Base-by-base conservation (phyloP, 2,113 vertebrate genomes). In the Martes martes region DNA sequence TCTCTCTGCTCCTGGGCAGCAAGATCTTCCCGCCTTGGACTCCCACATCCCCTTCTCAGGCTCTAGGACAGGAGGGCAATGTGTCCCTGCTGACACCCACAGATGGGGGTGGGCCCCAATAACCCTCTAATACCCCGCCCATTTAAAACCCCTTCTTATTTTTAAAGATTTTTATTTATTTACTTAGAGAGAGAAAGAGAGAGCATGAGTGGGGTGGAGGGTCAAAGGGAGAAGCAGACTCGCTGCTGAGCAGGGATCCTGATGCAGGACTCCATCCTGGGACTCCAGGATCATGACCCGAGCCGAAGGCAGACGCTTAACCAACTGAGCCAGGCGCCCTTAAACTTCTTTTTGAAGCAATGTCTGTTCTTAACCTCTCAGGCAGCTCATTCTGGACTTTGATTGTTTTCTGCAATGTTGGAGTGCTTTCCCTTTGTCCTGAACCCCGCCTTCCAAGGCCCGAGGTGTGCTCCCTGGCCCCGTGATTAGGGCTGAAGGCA, bases 71-170 rank as follows among this genome's bases (percentile, higher is more conserved):
- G 16, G 81, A 31, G 57, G 19, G 4, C n/a, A 11, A 16, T 28
- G 7, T 16, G 45, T 69, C 50, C 57, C 85, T 13, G 21, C 1
- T 33, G 28, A 16, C 13, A 26, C 11, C 67, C 33, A 59, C 23
- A 13, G 14, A 7, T 10, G 3, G 18, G 4, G 42, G 2, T 16
- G 21, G 11, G 52, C 21, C 57, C 76, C 19, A 36, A 19, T n/a
- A 36, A 33, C 23, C 71, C 28, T 2, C 5, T 16, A 33, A 5
- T 28, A 0, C 39, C 24, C 39, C 0, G 0, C 7, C 39, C 24
- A 31, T 11, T 42, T 23, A 31, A 71, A n/a, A 39, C 47, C 45
- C 57, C 59, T 61, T 18, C 59, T 61, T 24, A 57, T 59, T 59
- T 61, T 61, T 61, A 26, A 61, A 61, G 10, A 61, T 61, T 61